phyloP scores from a whole-genome alignment of 23 tunicate genomes.

The Trididemnum miniatum region DNA sequence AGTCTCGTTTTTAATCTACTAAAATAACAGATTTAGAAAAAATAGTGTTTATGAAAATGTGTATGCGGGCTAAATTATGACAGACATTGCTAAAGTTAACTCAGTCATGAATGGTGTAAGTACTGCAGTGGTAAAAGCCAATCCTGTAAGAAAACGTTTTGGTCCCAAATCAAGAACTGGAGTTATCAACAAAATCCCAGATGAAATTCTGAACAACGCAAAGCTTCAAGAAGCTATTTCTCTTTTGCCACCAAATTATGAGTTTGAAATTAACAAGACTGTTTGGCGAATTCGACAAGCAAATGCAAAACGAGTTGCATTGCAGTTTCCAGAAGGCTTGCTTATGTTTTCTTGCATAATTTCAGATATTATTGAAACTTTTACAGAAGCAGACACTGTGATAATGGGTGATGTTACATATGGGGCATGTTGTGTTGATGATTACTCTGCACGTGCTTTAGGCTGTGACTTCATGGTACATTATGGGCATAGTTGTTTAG shows the following conservation, averaged over 20 bases:
- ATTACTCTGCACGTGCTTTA: conserved; percentile 73
- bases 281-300: conserved; percentile 72
- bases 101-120: conserved; percentile 10
- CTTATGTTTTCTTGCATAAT: conserved; percentile 88
- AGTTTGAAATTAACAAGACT: conserved; percentile 95
- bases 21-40: too few species aligned
- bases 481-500: conserved; percentile 94
- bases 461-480: conserved; percentile 97
- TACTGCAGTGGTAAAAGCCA: conserved; percentile 83
- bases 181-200: conserved; percentile 73
- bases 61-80: too few species aligned
- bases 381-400: conserved; percentile 87
- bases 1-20: too few species aligned
- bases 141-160: conserved; percentile 73
- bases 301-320: conserved; percentile 81
- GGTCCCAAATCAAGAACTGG: conserved; percentile 54
- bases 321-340: conserved; percentile 98
- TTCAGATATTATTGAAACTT: conserved; percentile 88
- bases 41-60: too few species aligned
- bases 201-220: conserved; percentile 70
- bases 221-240: conserved; percentile 70
- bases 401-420: conserved; percentile 98
- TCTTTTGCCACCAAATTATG: conserved; percentile 80
- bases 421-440: conserved; percentile 99
- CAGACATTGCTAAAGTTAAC: too few species aligned